Base-by-base conservation (phyloP, 2,113 vertebrate genomes). In the Oxyruncus cristatus region DNA sequence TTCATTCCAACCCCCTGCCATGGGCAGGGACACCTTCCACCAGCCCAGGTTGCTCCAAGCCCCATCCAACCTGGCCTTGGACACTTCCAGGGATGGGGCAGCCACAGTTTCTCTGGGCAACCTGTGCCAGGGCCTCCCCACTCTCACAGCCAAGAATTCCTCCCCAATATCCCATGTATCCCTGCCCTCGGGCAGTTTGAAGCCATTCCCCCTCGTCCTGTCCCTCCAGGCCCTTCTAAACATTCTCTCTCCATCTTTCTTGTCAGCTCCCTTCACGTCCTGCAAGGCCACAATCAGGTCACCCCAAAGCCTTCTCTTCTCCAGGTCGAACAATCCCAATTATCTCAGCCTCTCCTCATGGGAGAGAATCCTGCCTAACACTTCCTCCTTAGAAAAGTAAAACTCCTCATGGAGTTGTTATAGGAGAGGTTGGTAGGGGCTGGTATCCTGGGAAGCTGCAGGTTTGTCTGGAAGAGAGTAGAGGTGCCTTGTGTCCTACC, bases 31-130 rank as follows among this genome's bases (percentile, higher is more conserved):
- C 50, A 50, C 37, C 28, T 75, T 0, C 53, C 61, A 14, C 33
- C 8, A 0, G 17, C n/a, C 28, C 53, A 68, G n/a, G 20, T 0
- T 30, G 70, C 70, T 68, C n/a, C 59, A 1, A 73, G 27, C 17
- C 20, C 50, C 2, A 0, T 65, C 75, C 52, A 67, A 0, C 28
- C 27, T 66, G 59, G 42, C 67, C 35, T 80, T 35, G 50, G 5
- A 1, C 50, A 65, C 50, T 80, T 1, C 52, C 42, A 73, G 44
- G 67, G 59, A 44, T 59, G 59, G 37, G 59, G 32, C 50, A 66
- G 67, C 14, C 33, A 6, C 42, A 74, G 52, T 27, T 81, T 0
- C 59, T 73, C 68, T 81, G 44, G 44, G 44, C 44, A 89, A 8
- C 42, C 68, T 74, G 6, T 58, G 5, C 32, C 50, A 58, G 50